A percentile compares a stretch with the other conserved stretches of the same genome.
Evolutionary conservation across 2,113 vertebrate species (phyloP).

Genomic region (Choloepus hoffmanni): DNA sequence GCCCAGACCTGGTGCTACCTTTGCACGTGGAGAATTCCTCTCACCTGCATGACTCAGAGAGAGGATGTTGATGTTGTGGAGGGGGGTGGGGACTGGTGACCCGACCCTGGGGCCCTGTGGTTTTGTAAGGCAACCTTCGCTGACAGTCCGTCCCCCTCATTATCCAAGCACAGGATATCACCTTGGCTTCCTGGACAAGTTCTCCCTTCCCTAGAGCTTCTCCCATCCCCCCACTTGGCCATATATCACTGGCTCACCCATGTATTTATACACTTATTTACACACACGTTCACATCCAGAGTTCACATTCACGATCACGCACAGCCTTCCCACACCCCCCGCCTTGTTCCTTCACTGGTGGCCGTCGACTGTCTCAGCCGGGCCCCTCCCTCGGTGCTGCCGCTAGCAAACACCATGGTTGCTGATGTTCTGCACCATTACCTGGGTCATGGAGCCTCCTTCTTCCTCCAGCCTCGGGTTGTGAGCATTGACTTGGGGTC

Average conservation of each 20-base stretch:
- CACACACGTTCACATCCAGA: background rate
- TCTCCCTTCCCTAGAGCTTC: background rate
- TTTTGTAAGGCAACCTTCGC: background rate
- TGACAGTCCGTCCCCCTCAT: background rate
- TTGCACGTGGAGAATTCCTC: background rate
- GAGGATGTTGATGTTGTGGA: background rate
- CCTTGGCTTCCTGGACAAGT: background rate
- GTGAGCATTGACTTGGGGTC: conserved; percentile 14
- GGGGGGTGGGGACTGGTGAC: background rate
- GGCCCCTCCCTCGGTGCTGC: background rate
- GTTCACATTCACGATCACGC: no score
- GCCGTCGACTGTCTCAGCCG: background rate
- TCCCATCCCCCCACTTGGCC: rapidly evolving
- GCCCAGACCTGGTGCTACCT: background rate
- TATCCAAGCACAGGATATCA: background rate
- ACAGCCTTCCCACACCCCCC: background rate
- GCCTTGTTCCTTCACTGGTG: rapidly evolving
- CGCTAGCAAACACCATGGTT: rapidly evolving
- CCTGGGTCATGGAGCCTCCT: background rate
- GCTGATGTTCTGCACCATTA: background rate
- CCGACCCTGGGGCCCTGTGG: background rate
- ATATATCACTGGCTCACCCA: rapidly evolving
- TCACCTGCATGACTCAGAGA: background rate
- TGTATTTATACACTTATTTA: background rate
- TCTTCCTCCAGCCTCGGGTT: background rate